These are phyloP conservation scores for Hippoglossus stenolepis DNA, from an alignment of 2,113 vertebrate species.

Conservation along the genomic window DNA sequence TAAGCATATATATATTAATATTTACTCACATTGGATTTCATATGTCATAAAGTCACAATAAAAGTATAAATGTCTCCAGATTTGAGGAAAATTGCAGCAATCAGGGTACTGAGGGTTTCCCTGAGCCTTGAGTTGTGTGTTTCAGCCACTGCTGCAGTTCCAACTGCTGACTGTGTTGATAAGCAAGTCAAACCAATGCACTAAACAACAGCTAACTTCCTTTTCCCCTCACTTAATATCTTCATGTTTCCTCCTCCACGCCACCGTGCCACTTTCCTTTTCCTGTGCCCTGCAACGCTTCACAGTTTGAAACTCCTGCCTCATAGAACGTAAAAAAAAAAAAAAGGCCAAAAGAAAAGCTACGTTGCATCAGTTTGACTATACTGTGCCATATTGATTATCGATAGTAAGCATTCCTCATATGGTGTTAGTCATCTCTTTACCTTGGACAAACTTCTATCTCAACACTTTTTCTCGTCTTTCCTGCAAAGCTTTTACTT, in stretches of 20 bases:
- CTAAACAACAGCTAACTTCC: background rate
- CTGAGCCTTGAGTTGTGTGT: background rate
- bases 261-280: too few relatives aligned
- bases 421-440: slow-evolving; percentile 9
- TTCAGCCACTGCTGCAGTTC: slow-evolving; percentile 1
- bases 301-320: background rate
- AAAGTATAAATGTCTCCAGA: too few relatives aligned
- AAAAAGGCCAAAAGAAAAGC: background rate
- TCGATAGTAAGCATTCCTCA: background rate
- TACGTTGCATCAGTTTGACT: background rate
- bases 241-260: background rate
- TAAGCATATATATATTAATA: background rate
- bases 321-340: background rate
- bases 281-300: background rate
- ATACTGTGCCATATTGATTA: slow-evolving; percentile 8
- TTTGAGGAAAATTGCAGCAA: background rate
- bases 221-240: background rate
- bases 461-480: background rate
- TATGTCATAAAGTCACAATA: too few relatives aligned
- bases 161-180: background rate
- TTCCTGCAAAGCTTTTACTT: slow-evolving; percentile 12
- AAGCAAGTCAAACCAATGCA: background rate
- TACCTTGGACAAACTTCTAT: background rate
- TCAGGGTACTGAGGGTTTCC: background rate
- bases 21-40: too few relatives aligned